These are phyloP conservation scores for Neoaliturus tenellus DNA, from an alignment of 2,888 invertebrate species.

Conservation along the genomic window DNA sequence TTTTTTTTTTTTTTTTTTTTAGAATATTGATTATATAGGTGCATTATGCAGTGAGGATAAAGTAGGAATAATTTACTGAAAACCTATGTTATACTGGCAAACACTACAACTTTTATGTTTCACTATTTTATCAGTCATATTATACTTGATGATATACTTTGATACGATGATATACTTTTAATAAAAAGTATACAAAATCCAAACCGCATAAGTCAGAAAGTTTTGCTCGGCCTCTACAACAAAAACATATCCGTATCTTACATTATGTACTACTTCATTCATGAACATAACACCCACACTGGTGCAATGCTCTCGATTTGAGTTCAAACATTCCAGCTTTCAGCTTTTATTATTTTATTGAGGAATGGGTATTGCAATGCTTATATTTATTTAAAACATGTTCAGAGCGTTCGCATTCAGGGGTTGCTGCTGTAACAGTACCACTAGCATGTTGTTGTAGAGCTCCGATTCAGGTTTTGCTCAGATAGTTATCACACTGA, in stretches of 20 bases:
- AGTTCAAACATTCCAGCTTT: constrained; percentile 3
- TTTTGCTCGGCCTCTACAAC: constrained; percentile 31
- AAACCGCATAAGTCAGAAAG: constrained; percentile 36
- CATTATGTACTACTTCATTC: background rate
- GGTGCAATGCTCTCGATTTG: background rate
- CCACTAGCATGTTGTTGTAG: constrained; percentile 3
- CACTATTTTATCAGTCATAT: too few relatives aligned
- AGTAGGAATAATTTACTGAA: too few relatives aligned
- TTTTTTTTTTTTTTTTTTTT: too few relatives aligned
- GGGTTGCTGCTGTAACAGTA: background rate
- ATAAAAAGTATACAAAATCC: background rate
- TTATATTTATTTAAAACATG: constrained; percentile 16
- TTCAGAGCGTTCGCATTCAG: background rate
- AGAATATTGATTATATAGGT: too few relatives aligned
- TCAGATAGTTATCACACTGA: constrained; percentile 20
- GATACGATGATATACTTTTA: too few relatives aligned
- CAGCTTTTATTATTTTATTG: constrained; percentile 28
- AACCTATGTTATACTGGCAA: too few relatives aligned
- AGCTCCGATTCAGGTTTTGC: constrained; percentile 27
- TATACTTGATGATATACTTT: too few relatives aligned
- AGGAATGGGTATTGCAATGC: constrained; percentile 37
- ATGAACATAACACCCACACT: constrained; percentile 15
- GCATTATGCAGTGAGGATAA: too few relatives aligned
- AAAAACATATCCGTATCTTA: background rate
- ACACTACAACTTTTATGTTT: too few relatives aligned